These are phyloP conservation scores for Phytoseiulus persimilis DNA, from an alignment of 2,888 invertebrate species.

Conservation along the genomic window DNA sequence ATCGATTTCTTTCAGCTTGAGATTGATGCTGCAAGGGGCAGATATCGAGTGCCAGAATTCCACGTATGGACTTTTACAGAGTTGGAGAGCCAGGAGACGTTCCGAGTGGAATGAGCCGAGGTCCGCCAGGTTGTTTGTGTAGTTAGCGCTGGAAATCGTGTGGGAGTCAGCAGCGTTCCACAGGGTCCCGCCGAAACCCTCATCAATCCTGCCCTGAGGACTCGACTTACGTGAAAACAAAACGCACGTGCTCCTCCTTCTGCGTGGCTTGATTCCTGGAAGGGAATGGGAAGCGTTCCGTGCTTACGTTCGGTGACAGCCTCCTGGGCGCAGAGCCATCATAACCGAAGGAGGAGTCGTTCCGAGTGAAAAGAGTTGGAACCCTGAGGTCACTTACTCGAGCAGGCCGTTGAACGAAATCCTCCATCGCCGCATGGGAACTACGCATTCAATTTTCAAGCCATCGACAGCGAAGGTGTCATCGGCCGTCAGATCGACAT, in stretches of 20 bases:
- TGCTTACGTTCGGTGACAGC: too few species aligned
- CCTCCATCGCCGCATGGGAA: slow-evolving; percentile 58
- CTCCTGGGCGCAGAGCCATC: not conserved
- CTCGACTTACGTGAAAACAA: slow-evolving; percentile 29
- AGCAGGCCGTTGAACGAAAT: slow-evolving; percentile 65
- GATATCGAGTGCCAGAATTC: not conserved
- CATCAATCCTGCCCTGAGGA: not conserved
- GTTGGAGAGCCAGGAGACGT: slow-evolving; percentile 14
- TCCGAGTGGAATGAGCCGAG: slow-evolving; percentile 6
- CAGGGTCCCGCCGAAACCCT: too few species aligned
- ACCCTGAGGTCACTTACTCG: slow-evolving; percentile 48
- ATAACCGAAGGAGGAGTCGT: not conserved
- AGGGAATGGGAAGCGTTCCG: too few species aligned
- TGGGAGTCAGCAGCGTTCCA: not conserved
- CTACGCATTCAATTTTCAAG: slow-evolving; percentile 58
- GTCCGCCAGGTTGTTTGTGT: not conserved
- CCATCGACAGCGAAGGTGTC: slow-evolving; percentile 48
- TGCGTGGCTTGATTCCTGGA: not conserved
- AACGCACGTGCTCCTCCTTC: slow-evolving; percentile 10
- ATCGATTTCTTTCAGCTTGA: slow-evolving; percentile 19
- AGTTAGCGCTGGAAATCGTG: not conserved
- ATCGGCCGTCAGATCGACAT: not conserved
- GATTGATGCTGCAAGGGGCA: not conserved
- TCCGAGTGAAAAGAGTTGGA: not conserved
- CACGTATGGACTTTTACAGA: not conserved